Conservation (phyloP, 2,797 vertebrate species). For the Petrocephalus sullivani region DNA sequence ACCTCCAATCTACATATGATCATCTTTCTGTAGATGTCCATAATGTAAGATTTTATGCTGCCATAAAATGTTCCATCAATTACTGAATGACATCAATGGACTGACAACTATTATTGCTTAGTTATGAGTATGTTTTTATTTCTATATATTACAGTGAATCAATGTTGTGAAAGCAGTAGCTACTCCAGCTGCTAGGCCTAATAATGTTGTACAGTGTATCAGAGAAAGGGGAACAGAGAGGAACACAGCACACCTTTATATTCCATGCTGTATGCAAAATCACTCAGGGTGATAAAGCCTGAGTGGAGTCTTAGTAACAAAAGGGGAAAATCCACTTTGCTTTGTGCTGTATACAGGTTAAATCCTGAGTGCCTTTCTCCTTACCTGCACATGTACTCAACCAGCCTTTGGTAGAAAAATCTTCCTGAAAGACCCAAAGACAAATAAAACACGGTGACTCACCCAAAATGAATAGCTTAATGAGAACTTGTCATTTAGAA, state of each 20-base stretch:
- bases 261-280: background rate
- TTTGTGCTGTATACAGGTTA: background rate
- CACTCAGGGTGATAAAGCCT: background rate
- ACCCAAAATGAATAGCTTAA: background rate
- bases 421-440: conserved; percentile 56
- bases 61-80: background rate
- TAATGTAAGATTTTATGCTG: background rate
- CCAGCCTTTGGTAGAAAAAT: conserved; percentile 93
- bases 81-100: background rate
- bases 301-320: background rate
- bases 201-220: background rate
- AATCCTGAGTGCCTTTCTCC: background rate
- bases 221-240: background rate
- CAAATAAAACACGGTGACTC: background rate
- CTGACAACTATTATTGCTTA: background rate
- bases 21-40: background rate
- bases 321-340: background rate
- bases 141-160: background rate
- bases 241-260: background rate
- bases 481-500: background rate
- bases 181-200: background rate
- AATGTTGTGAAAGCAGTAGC: background rate
- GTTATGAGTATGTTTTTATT: background rate
- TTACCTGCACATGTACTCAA: conserved; percentile 96
- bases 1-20: background rate